Percentiles rank a stretch among this genome's conserved stretches.
phyloP scores from a whole-genome alignment of 1,140 invertebrate genomes.

The Pygmarrhopalites habei region DNA sequence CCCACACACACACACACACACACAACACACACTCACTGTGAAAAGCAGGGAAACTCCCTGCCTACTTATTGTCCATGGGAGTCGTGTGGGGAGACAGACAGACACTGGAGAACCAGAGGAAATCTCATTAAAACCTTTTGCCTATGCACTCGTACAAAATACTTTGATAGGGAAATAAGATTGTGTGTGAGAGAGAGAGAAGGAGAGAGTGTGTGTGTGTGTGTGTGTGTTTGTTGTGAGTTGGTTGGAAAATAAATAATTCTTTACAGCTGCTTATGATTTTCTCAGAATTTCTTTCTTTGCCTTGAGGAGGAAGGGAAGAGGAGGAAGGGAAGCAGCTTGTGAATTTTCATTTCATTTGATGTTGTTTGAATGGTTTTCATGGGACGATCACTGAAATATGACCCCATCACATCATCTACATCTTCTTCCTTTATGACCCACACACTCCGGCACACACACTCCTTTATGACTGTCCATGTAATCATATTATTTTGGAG shows the following conservation, averaged over 20 bases:
- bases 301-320: too few species aligned
- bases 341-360: conserved; percentile 22
- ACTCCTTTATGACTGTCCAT: too few species aligned
- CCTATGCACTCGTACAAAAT: not conserved
- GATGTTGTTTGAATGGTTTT: conserved; percentile 7
- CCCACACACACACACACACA: not conserved
- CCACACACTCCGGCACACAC: too few species aligned
- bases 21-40: too few species aligned
- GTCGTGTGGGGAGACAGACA: too few species aligned
- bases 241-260: conserved; percentile 36
- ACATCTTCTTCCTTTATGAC: conserved; percentile 21
- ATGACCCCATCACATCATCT: not conserved
- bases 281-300: conserved; percentile 23
- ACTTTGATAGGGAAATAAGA: conserved; percentile 23
- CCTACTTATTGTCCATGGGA: too few species aligned
- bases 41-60: too few species aligned
- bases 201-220: too few species aligned
- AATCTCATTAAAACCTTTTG: conserved; percentile 37
- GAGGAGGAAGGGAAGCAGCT: conserved; percentile 6
- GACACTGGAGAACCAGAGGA: conserved; percentile 5
- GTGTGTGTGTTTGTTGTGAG: not conserved
- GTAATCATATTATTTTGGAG: not conserved
- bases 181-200: conserved; percentile 21
- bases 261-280: conserved; percentile 38
- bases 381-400: not conserved